Conservation (phyloP, 1,140 invertebrate genomes). For the Tetramorium simillimum region DNA sequence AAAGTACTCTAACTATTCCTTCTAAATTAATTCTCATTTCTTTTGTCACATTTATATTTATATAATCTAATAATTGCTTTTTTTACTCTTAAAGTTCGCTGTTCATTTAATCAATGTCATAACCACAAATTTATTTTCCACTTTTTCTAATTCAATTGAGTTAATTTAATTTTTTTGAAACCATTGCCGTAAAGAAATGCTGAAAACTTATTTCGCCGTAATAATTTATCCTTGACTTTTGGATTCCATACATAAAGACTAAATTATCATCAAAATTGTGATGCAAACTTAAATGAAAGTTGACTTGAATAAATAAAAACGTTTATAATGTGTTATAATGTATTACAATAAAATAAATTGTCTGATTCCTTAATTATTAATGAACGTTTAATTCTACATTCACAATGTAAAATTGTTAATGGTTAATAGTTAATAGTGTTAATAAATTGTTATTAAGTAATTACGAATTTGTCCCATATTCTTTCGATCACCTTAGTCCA, state of each 20-base stretch:
- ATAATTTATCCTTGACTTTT: neutral
- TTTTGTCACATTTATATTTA: neutral
- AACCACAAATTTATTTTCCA: neutral
- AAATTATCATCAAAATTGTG: neutral
- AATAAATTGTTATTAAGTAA: neutral
- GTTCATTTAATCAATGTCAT: neutral
- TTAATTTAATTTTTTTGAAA: constrained; percentile 1
- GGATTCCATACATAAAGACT: neutral
- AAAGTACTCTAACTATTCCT: neutral
- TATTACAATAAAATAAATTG: too few relatives aligned
- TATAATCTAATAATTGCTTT: neutral
- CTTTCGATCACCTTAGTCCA: neutral
- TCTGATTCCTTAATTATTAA: too few relatives aligned
- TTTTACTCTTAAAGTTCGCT: neutral
- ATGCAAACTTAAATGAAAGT: neutral
- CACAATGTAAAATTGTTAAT: too few relatives aligned
- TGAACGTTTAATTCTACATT: too few relatives aligned
- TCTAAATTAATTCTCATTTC: neutral
- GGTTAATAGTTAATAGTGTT: too few relatives aligned
- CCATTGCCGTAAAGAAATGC: neutral
- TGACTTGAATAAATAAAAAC: too few relatives aligned
- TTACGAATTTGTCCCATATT: neutral
- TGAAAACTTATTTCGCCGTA: neutral
- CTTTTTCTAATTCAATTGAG: neutral
- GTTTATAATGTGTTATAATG: too few relatives aligned